phyloP scores from a whole-genome alignment of 2,888 invertebrate species.

The Apantesis nais region DNA sequence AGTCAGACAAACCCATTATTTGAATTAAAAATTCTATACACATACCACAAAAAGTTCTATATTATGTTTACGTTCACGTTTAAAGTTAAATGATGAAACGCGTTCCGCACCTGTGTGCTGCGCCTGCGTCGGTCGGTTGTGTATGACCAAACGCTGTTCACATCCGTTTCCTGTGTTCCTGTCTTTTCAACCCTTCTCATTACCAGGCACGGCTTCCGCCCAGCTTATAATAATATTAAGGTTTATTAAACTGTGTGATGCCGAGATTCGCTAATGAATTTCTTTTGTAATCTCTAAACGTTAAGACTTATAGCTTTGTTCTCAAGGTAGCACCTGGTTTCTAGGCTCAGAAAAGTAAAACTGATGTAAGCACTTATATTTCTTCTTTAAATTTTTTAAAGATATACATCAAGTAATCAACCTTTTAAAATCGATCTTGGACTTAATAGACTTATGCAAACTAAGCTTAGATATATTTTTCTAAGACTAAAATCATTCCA shows the following conservation, averaged over 20 bases:
- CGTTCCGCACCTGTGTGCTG: conserved; percentile 44
- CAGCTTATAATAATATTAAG: conserved; percentile 41
- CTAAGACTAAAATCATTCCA: conserved; percentile 23
- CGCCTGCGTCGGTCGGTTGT: conserved; percentile 61
- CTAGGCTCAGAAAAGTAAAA: neutral
- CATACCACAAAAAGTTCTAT: conserved; percentile 36
- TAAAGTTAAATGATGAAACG: conserved; percentile 24
- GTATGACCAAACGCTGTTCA: conserved; percentile 57
- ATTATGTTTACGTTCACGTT: conserved; percentile 63
- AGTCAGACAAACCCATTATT: conserved; percentile 1
- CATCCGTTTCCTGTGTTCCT: conserved; percentile 81
- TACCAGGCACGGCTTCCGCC: conserved; percentile 59
- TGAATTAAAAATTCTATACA: conserved; percentile 28
- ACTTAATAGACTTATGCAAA: conserved; percentile 16
- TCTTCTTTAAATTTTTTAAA: too few species aligned
- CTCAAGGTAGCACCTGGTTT: too few species aligned
- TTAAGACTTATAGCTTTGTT: neutral
- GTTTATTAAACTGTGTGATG: conserved; percentile 42
- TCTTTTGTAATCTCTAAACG: neutral
- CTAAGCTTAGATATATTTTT: conserved; percentile 18
- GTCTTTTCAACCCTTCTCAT: conserved; percentile 58
- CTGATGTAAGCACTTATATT: too few species aligned
- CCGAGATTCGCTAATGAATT: conserved; percentile 19
- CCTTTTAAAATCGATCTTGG: too few species aligned
- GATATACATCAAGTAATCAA: neutral